These are phyloP conservation scores for Calameuta filiformis DNA, from an alignment of 2,888 invertebrate genomes.

Conservation along the genomic window DNA sequence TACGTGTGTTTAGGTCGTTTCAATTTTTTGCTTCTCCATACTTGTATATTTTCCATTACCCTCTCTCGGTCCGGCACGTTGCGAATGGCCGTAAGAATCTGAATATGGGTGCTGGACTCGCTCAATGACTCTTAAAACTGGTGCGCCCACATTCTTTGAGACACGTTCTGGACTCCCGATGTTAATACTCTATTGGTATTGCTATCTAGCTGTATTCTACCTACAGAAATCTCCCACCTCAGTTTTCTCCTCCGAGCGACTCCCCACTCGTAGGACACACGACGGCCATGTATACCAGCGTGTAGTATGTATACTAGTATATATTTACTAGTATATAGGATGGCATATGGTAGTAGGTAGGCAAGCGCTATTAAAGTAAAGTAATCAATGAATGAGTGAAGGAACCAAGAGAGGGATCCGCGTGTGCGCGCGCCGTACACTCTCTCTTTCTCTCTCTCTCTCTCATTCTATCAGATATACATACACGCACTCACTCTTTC, in stretches of 20 bases:
- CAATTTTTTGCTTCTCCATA: background rate
- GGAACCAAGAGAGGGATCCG: conserved; percentile 12
- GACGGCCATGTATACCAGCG: background rate
- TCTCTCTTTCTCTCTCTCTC: too few relatives aligned
- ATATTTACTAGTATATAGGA: background rate
- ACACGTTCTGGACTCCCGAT: conserved; percentile 15
- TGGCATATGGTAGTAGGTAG: conserved; percentile 23
- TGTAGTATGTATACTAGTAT: background rate
- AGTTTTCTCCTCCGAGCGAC: background rate
- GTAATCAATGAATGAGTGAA: conserved; percentile 43
- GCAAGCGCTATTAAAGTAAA: conserved; percentile 37
- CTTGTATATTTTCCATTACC: background rate
- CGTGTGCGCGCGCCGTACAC: conserved; percentile 24
- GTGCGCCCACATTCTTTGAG: conserved; percentile 54
- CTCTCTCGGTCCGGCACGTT: background rate
- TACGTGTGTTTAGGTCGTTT: background rate
- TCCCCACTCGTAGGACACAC: background rate
- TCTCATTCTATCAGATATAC: background rate
- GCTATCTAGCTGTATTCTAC: background rate
- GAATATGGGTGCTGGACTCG: conserved; percentile 39
- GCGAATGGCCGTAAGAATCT: conserved; percentile 30
- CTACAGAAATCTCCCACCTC: background rate
- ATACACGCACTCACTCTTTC: background rate
- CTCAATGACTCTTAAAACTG: conserved; percentile 52
- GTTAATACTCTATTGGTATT: background rate